Conservation (phyloP, 1,140 invertebrate genomes). For the Campoletis sonorensis region DNA sequence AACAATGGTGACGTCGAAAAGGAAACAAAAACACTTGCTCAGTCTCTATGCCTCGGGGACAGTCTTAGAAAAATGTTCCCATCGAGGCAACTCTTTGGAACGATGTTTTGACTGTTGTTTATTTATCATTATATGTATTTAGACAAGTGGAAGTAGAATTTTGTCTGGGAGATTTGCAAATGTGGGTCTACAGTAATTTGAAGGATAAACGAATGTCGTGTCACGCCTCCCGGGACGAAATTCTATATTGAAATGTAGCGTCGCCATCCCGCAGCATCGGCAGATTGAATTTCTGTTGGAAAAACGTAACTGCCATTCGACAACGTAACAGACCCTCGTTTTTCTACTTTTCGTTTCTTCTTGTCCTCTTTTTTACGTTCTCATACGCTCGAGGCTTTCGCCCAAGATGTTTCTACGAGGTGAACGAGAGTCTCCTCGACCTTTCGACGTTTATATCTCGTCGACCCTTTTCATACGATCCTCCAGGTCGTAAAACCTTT, state of each 20-base stretch:
- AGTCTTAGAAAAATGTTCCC: too few relatives aligned
- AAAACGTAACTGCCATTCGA: not conserved
- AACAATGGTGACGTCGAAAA: too few relatives aligned
- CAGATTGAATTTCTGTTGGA: constrained; percentile 8
- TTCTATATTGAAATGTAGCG: not conserved
- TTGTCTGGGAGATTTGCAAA: too few relatives aligned
- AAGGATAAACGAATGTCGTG: not conserved
- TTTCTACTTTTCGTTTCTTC: not conserved
- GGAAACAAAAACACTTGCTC: too few relatives aligned
- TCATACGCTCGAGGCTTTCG: not conserved
- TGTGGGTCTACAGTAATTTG: not conserved
- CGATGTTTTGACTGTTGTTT: too few relatives aligned
- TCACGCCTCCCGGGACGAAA: not conserved
- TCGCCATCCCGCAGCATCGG: not conserved
- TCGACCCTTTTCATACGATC: not conserved
- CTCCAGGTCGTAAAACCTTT: not conserved
- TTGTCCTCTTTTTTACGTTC: not conserved
- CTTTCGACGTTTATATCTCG: not conserved
- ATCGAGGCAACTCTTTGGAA: too few relatives aligned
- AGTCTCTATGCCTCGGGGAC: too few relatives aligned
- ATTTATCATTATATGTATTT: too few relatives aligned
- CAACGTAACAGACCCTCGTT: not conserved
- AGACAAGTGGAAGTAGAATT: too few relatives aligned
- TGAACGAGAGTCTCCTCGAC: not conserved
- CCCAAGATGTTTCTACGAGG: not conserved